Evolutionary conservation across 1,140 invertebrate genomes (phyloP).

Genomic region (Lysiphlebus fabarum): DNA sequence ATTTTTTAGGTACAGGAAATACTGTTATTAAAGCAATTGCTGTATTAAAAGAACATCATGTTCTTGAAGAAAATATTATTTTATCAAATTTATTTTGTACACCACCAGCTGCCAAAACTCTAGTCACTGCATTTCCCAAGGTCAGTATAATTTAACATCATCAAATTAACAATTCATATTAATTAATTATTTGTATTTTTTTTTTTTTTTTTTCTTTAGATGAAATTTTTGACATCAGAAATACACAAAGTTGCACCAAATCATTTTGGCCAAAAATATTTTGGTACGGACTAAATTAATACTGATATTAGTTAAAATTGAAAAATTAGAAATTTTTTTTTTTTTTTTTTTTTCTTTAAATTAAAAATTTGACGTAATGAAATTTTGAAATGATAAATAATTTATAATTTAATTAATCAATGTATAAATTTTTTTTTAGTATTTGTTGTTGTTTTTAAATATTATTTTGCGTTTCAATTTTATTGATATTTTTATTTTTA

Average conservation of each 20-base stretch:
- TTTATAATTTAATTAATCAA: no score
- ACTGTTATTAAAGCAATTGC: conserved; percentile 92
- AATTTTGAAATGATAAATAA: no score
- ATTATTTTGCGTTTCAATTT: no score
- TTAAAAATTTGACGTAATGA: no score
- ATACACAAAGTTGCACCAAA: conserved; percentile 93
- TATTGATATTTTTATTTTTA: no score
- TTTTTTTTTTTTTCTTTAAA: no score
- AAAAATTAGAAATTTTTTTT: no score
- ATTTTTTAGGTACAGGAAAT: conserved; percentile 76
- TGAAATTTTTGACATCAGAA: conserved; percentile 94
- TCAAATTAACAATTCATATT: not conserved
- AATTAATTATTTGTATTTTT: not conserved
- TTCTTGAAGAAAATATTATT: conserved; percentile 90
- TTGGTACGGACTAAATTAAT: conserved; percentile 86
- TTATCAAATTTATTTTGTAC: conserved; percentile 96
- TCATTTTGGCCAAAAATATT: conserved; percentile 98
- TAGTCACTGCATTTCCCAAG: conserved; percentile 83
- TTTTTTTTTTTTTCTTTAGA: conserved; percentile 54
- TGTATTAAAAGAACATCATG: conserved; percentile 89
- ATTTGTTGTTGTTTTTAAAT: no score
- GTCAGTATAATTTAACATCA: conserved; percentile 40
- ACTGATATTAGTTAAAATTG: not conserved
- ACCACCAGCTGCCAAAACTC: conserved; percentile 81
- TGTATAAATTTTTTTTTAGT: no score